Conservation (phyloP, 2,797 vertebrate genomes). For the Todus mexicanus region DNA sequence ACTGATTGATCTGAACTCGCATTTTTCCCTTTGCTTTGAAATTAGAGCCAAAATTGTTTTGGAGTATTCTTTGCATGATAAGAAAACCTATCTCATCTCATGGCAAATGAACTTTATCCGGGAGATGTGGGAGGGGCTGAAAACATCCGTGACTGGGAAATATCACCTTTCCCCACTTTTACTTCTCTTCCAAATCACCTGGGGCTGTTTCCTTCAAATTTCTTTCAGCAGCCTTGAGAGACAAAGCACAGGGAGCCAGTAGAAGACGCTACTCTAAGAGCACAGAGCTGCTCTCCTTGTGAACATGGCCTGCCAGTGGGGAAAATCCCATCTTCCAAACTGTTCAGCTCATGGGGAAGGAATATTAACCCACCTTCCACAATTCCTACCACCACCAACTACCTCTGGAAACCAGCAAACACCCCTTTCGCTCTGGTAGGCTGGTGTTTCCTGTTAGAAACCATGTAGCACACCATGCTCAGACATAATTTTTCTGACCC, state of each 20-base stretch:
- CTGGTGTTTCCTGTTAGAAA: neutral
- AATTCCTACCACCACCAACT: neutral
- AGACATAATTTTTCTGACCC: neutral
- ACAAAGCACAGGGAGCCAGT: neutral
- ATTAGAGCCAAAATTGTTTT: neutral
- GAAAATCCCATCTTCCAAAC: neutral
- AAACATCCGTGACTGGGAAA: neutral
- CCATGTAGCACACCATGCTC: neutral
- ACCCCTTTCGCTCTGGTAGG: neutral
- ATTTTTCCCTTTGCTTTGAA: conserved; percentile 4
- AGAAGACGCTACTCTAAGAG: neutral
- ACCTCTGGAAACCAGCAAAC: neutral
- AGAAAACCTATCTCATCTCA: neutral
- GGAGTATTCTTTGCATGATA: neutral
- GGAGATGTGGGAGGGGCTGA: neutral
- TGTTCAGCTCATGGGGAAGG: neutral
- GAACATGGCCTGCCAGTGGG: neutral
- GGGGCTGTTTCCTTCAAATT: neutral
- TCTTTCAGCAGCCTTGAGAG: neutral
- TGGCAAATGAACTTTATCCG: conserved; percentile 1
- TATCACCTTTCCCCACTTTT: neutral
- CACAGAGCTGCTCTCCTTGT: neutral
- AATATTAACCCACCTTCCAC: neutral
- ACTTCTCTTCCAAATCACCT: conserved; percentile 21
- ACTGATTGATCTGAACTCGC: neutral